Evolutionary conservation across 2,113 vertebrate species (phyloP).

Genomic region (Tiliqua scincoides): DNA sequence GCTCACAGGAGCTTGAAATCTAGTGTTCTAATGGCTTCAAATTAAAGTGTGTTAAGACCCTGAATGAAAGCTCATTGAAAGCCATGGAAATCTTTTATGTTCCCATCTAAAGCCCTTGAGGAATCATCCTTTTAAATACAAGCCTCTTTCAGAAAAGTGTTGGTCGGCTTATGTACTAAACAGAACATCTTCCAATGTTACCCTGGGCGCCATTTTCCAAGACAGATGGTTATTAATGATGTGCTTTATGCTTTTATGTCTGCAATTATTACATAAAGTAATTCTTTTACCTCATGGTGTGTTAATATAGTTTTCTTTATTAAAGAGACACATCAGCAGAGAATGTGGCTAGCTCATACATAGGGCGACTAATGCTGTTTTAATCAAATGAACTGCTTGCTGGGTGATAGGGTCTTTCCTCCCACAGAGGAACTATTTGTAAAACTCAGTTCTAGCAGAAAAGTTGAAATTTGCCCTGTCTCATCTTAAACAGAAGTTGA

Average conservation of each 20-base stretch:
- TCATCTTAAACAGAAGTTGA: background rate
- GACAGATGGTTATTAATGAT: constrained; percentile 3
- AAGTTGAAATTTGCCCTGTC: background rate
- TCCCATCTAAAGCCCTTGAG: background rate
- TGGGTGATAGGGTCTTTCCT: background rate
- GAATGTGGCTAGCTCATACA: background rate
- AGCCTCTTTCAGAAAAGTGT: background rate
- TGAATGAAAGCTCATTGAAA: background rate
- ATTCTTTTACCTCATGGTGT: constrained; percentile 23
- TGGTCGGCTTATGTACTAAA: background rate
- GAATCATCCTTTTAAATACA: constrained; percentile 5
- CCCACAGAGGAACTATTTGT: background rate
- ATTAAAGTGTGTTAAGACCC: background rate
- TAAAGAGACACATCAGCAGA: background rate
- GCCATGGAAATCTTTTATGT: background rate
- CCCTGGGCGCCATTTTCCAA: background rate
- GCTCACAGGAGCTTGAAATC: too few species aligned
- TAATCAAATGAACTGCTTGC: background rate
- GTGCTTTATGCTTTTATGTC: constrained; percentile 22
- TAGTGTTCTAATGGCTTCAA: background rate
- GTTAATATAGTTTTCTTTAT: constrained; percentile 8
- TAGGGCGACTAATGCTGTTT: background rate
- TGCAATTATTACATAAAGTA: background rate
- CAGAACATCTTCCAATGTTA: background rate
- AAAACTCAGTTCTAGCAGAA: background rate